Evolutionary conservation across 92 coral and sea anemone genomes (phyloP).

Genomic region (Virgularia gustaviana): DNA sequence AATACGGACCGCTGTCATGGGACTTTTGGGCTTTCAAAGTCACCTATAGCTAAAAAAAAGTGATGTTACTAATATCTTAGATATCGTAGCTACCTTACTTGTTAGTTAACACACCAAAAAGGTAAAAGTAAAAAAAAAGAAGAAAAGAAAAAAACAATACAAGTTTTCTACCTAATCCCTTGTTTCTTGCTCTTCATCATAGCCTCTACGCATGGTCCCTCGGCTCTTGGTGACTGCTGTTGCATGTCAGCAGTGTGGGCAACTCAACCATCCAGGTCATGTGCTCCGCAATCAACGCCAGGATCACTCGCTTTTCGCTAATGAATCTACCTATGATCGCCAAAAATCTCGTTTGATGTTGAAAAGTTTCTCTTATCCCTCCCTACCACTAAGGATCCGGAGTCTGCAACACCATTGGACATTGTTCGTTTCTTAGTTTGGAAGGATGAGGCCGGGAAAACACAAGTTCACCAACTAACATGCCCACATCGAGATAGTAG

Average conservation of each 20-base stretch:
- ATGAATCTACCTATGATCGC: constrained; percentile 28
- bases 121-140: no score
- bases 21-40: not conserved
- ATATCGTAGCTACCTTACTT: not conserved
- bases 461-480: constrained; percentile 9
- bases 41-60: not conserved
- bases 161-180: no score
- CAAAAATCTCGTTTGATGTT: constrained; percentile 38
- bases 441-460: constrained; percentile 35
- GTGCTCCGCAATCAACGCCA: not conserved
- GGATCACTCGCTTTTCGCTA: not conserved
- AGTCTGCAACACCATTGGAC: constrained; percentile 34
- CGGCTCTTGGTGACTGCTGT: not conserved
- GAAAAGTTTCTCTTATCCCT: constrained; percentile 17
- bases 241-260: not conserved
- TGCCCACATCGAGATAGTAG: constrained; percentile 23
- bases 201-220: not conserved
- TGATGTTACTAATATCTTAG: not conserved
- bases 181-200: not conserved
- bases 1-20: constrained; percentile 10
- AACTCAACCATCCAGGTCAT: not conserved
- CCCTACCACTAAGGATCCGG: constrained; percentile 19
- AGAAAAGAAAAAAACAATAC: not conserved
- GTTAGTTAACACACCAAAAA: not conserved
- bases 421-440: constrained; percentile 36